Percentiles rank a stretch among this genome's conserved stretches.
These are phyloP conservation scores for Lycaon pictus DNA, from an alignment of 2,113 vertebrate genomes.

Conservation along the genomic window DNA sequence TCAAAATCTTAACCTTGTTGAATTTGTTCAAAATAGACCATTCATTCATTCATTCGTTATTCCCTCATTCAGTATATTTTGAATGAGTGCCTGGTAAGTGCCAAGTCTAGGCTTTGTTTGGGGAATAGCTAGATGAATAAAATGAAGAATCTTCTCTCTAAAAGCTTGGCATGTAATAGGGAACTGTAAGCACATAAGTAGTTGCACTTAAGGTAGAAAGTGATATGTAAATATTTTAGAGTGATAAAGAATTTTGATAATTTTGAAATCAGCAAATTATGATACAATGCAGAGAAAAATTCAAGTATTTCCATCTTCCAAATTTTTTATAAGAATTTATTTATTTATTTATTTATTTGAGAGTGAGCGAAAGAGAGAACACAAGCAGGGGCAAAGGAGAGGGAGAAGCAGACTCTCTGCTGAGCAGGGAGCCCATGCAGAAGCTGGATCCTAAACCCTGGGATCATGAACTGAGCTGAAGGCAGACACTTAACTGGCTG, in stretches of 20 bases:
- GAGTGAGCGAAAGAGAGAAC: neutral
- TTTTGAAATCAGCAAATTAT: constrained; percentile 18
- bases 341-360: neutral
- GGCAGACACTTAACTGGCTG: neutral
- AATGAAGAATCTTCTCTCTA: neutral
- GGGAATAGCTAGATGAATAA: neutral
- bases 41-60: neutral
- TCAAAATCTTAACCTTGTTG: neutral
- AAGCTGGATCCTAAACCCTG: no score
- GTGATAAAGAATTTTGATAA: neutral
- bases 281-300: neutral
- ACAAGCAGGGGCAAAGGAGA: neutral
- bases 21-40: neutral
- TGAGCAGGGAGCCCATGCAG: neutral
- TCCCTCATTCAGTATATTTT: neutral
- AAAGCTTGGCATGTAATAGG: neutral
- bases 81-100: neutral
- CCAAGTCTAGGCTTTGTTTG: neutral
- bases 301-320: neutral
- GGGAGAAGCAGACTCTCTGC: neutral
- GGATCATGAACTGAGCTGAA: neutral
- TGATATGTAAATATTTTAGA: neutral
- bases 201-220: neutral
- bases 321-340: neutral
- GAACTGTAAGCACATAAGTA: neutral